These are phyloP conservation scores for Dysidea cf. avara DNA, from an alignment of 37 sponge, comb jelly and placozoan genomes.

Conservation along the genomic window DNA sequence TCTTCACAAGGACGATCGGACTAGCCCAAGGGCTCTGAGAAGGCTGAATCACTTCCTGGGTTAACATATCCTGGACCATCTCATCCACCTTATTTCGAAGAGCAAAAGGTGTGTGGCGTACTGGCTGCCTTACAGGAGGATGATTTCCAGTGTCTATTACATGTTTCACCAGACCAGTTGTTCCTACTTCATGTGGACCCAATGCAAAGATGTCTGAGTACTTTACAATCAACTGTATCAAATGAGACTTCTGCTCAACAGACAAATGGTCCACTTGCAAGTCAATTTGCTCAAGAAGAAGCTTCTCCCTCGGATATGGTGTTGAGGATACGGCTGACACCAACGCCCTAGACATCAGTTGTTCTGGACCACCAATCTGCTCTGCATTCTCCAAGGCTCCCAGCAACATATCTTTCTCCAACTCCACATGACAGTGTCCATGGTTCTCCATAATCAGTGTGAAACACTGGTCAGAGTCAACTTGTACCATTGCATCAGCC, in stretches of 20 bases:
- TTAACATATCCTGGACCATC: slow-evolving; percentile 38
- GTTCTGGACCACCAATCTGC: no score
- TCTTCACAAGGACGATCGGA: slow-evolving; percentile 44
- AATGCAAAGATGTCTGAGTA: slow-evolving; percentile 38
- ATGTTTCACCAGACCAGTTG: slow-evolving; percentile 13
- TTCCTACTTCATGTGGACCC: slow-evolving; percentile 31
- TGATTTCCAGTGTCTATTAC: slow-evolving; percentile 38
- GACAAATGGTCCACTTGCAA: no score
- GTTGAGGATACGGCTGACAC: no score
- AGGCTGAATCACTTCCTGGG: slow-evolving; percentile 38
- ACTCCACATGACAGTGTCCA: not conserved
- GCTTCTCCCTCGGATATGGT: no score
- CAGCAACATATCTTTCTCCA: slow-evolving; percentile 23
- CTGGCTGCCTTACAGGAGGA: slow-evolving; percentile 41
- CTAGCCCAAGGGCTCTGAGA: slow-evolving; percentile 59
- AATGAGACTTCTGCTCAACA: no score
- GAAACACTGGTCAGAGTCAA: not conserved
- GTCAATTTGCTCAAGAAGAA: no score
- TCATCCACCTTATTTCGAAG: slow-evolving; percentile 31
- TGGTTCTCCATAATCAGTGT: slow-evolving; percentile 28
- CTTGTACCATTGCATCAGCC: slow-evolving; percentile 14
- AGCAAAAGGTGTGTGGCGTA: slow-evolving; percentile 35
- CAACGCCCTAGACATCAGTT: no score
- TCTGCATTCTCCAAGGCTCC: no score
- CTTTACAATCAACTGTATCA: no score